Evolutionary conservation across 2,797 vertebrate genomes (phyloP).

Genomic region (Megalops cyprinoides): DNA sequence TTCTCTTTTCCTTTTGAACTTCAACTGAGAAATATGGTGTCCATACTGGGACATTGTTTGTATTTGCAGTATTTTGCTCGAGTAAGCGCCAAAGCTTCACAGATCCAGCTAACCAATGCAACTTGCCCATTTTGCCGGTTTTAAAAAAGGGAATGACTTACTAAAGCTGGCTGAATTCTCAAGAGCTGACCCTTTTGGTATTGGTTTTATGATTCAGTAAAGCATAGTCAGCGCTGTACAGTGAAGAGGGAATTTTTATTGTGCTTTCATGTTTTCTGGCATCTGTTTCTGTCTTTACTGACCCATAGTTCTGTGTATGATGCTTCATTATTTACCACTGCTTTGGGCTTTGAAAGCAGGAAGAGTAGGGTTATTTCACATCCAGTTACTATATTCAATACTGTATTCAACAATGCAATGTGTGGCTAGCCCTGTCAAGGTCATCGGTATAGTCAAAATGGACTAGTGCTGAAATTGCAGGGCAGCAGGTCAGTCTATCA

Average conservation of each 20-base stretch:
- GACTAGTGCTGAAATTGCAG: no score
- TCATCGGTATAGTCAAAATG: no score
- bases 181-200: neutral
- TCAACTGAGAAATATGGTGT: neutral
- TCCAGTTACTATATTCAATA: no score
- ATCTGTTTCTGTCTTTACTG: neutral
- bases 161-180: neutral
- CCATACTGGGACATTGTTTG: neutral
- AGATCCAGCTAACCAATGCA: neutral
- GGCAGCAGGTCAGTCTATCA: no score
- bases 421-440: no score
- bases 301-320: no score
- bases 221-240: neutral
- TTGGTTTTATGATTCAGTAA: neutral
- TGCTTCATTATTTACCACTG: neutral
- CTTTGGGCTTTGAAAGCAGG: neutral
- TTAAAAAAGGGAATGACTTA: neutral
- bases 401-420: no score
- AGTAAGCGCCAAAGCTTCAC: neutral
- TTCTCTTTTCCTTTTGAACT: neutral
- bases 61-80: constrained; percentile 7
- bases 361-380: no score
- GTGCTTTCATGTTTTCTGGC: neutral
- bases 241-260: constrained; percentile 5
- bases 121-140: neutral